Percentiles rank a stretch among this genome's conserved stretches.
phyloP scores from a whole-genome alignment of 2,113 vertebrate species.

The Mesembrinibis cayennensis region DNA sequence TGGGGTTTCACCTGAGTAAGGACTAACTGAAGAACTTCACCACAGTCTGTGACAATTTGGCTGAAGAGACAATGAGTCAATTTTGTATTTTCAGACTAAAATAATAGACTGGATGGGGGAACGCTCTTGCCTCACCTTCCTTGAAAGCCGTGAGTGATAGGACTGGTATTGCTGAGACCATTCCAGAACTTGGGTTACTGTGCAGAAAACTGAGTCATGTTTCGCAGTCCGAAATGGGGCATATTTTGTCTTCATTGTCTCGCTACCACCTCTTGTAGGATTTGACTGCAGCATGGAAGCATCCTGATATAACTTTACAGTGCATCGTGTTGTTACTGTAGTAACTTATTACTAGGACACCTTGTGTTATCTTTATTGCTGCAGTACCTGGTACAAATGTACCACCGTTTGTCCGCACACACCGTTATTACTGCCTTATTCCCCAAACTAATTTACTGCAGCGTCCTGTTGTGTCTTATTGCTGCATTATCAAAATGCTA shows the following conservation, averaged over 20 bases:
- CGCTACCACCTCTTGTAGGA: background rate
- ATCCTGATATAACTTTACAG: slow-evolving; percentile 37
- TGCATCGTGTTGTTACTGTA: slow-evolving; percentile 30
- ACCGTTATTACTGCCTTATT: background rate
- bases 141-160: slow-evolving; percentile 41
- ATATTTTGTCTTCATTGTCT: background rate
- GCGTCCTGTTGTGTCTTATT: slow-evolving; percentile 51
- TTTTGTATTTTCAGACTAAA: slow-evolving; percentile 60
- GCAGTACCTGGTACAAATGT: slow-evolving; percentile 65
- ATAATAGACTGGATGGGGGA: slow-evolving; percentile 43
- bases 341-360: slow-evolving; percentile 42
- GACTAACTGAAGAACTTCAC: background rate
- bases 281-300: slow-evolving; percentile 46
- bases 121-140: slow-evolving; percentile 39
- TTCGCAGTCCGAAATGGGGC: background rate
- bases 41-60: background rate
- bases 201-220: background rate
- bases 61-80: slow-evolving; percentile 9
- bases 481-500: slow-evolving; percentile 58
- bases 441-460: slow-evolving; percentile 44
- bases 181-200: background rate
- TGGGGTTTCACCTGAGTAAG: background rate
- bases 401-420: background rate
- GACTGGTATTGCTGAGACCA: slow-evolving; percentile 38
- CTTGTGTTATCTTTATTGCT: slow-evolving; percentile 68